Conservation (phyloP, 92 coral and sea anemone genomes). For the Muricea muricata region DNA sequence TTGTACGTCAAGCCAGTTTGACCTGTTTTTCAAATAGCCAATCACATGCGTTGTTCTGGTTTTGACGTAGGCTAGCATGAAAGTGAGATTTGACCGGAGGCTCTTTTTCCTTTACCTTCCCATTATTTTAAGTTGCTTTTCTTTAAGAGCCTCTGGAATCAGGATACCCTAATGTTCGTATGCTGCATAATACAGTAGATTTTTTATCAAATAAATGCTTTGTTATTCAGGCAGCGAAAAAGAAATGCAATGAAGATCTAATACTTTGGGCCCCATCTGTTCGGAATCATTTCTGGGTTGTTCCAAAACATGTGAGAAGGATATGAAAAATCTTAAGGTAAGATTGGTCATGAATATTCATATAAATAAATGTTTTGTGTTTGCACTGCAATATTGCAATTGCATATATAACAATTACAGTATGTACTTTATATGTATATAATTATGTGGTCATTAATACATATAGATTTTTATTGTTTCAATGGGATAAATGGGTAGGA, state of each 20-base stretch:
- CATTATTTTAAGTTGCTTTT: too few species aligned
- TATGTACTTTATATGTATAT: too few species aligned
- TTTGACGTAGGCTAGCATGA: too few species aligned
- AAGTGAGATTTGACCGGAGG: too few species aligned
- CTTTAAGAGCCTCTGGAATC: not conserved
- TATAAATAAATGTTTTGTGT: not conserved
- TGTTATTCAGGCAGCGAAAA: not conserved
- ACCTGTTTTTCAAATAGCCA: too few species aligned
- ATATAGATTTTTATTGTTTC: not conserved
- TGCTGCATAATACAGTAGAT: not conserved
- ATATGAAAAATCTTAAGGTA: not conserved
- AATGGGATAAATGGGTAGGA: constrained; percentile 5
- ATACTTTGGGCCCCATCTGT: not conserved
- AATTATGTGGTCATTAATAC: too few species aligned
- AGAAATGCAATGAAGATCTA: not conserved
- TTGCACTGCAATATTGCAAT: too few species aligned
- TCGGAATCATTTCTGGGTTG: constrained; percentile 10
- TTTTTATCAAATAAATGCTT: not conserved
- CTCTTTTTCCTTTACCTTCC: too few species aligned
- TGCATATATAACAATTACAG: too few species aligned
- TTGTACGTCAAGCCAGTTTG: not conserved
- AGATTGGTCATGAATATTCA: not conserved
- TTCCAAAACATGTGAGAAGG: not conserved
- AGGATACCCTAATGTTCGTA: not conserved
- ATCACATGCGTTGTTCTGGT: too few species aligned